These are phyloP conservation scores for Blastomussa wellsi DNA, from an alignment of 92 coral and sea anemone species.

Conservation along the genomic window DNA sequence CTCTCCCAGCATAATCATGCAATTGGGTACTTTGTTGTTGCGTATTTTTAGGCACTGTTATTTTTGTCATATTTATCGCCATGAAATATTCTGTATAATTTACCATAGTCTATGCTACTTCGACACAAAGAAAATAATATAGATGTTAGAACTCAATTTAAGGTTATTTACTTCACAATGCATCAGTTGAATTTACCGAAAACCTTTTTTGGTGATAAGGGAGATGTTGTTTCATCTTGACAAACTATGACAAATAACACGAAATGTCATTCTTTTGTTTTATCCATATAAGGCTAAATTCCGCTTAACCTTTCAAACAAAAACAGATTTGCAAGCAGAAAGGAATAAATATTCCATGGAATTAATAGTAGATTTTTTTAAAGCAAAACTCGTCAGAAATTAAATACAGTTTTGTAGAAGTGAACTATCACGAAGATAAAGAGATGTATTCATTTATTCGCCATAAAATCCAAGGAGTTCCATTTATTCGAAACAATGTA, in stretches of 20 bases:
- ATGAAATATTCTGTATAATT: not conserved
- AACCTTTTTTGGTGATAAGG: not conserved
- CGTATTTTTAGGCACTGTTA: not conserved
- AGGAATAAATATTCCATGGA: not conserved
- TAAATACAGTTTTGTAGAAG: slow-evolving; percentile 5
- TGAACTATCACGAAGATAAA: not conserved
- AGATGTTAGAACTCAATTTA: not conserved
- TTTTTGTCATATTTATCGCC: slow-evolving; percentile 15
- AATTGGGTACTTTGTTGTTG: not conserved
- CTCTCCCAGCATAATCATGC: not conserved
- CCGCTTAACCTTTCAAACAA: not conserved
- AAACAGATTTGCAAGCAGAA: not conserved
- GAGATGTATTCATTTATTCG: slow-evolving; percentile 30
- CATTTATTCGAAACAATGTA: slow-evolving; percentile 11
- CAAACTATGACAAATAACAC: not conserved
- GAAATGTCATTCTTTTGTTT: not conserved
- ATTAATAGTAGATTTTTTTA: not conserved
- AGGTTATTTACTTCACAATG: not conserved
- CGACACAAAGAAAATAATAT: not conserved
- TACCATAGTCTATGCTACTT: not conserved
- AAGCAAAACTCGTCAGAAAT: not conserved
- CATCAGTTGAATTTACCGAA: not conserved
- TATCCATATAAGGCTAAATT: not conserved
- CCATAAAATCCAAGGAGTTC: slow-evolving; percentile 5
- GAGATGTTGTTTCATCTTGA: not conserved